Percentiles rank a stretch among this genome's conserved stretches.
Conservation (phyloP, 1,140 invertebrate genomes). For the Nautilus pompilius region DNA sequence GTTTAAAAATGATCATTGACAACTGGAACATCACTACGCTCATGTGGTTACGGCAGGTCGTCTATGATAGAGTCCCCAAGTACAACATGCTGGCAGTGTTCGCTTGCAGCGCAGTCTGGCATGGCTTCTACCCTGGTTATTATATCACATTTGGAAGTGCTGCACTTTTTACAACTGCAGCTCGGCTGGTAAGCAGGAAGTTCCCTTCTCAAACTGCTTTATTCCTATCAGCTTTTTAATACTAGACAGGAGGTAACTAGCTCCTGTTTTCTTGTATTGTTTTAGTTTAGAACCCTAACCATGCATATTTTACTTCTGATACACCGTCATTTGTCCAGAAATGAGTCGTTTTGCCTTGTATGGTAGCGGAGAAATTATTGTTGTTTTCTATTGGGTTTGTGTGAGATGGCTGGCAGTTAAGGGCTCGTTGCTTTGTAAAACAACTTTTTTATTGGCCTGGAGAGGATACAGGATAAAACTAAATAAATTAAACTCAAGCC, state of each 20-base stretch:
- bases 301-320: slow-evolving; percentile 66
- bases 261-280: slow-evolving; percentile 86
- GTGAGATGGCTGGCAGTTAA: too few species aligned
- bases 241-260: slow-evolving; percentile 63
- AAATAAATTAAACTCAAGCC: too few species aligned
- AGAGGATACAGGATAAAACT: too few species aligned
- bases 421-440: too few species aligned
- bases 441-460: too few species aligned
- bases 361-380: background rate
- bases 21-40: slow-evolving; percentile 47
- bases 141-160: slow-evolving; percentile 90
- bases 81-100: slow-evolving; percentile 69
- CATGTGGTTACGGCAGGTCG: slow-evolving; percentile 41
- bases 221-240: slow-evolving; percentile 92
- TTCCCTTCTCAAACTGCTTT: slow-evolving; percentile 54
- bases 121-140: slow-evolving; percentile 95
- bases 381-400: too few species aligned
- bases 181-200: slow-evolving; percentile 59
- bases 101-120: slow-evolving; percentile 88
- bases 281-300: slow-evolving; percentile 80
- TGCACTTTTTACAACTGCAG: slow-evolving; percentile 80
- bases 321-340: background rate
- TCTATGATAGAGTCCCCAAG: slow-evolving; percentile 42
- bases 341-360: background rate
- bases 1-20: slow-evolving; percentile 47